phyloP scores from a whole-genome alignment of 2,797 vertebrate genomes.

The Dermochelys coriacea region DNA sequence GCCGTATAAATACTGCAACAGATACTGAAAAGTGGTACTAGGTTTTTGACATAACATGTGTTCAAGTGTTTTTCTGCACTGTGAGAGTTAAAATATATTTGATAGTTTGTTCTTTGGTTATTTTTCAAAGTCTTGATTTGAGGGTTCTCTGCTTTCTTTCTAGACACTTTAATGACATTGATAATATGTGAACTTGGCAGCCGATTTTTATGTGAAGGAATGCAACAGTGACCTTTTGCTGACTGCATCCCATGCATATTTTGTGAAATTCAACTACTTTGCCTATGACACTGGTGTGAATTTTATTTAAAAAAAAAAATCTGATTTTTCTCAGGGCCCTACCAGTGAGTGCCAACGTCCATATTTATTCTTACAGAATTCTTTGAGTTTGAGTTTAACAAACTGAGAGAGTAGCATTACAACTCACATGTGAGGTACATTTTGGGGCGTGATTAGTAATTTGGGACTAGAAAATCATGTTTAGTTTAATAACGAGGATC shows the following conservation, averaged over 20 bases:
- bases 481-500: not conserved
- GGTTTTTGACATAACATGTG: not conserved
- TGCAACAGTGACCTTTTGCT: not conserved
- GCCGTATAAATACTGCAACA: not conserved
- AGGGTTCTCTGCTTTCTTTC: not conserved
- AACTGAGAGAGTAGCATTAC: not conserved
- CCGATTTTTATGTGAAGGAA: not conserved
- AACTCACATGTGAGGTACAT: not conserved
- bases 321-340: not conserved
- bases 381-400: not conserved
- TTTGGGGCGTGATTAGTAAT: not conserved
- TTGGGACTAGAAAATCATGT: rapidly evolving
- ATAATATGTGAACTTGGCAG: not conserved
- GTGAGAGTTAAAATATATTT: not conserved
- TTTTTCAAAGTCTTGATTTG: not conserved
- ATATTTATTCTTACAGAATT: not conserved
- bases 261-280: not conserved
- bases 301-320: not conserved
- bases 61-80: not conserved
- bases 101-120: not conserved
- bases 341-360: not conserved
- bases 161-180: not conserved
- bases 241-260: not conserved
- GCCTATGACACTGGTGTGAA: not conserved
- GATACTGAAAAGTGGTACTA: not conserved